Evolutionary conservation across 2,797 vertebrate species (phyloP), one percentile per base, ranked within the genome.

Genomic region (Gymnodraco acuticeps): DNA sequence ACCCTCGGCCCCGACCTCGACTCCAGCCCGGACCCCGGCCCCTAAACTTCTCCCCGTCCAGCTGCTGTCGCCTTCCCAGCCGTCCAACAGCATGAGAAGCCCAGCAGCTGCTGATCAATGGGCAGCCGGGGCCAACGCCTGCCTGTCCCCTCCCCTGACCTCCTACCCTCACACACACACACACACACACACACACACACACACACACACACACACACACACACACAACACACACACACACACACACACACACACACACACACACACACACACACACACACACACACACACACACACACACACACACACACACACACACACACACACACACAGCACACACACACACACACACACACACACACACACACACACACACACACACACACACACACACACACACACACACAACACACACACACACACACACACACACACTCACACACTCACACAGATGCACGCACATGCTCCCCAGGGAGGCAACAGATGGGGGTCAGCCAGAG

Each of bases 21-120:
- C 75, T 70, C 27, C 27, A 27, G 27, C 27, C 27, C 75, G 58
- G 47, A 52, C 72, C 62, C 54, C 51, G 27, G 4, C 27, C 27
- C 27, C 27, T 27, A 5, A 27, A 27, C 87, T 87, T 86, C 79
- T 82, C 73, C 81, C 78, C 56, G 62, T 75, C 92, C 92, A 92
- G 92, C 93, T 93, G 93, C 92, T 91, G 89, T 89, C 85, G 90
- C 88, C 91, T 91, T 91, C 91, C 87, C 93, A 91, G 89, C 89
- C 87, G 87, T 86, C 91, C 90, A 71, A 84, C 92, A 92, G 92
- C 93, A 92, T 94, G 94, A 94, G 93, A 95, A 94, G 90, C 84
- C 87, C 31, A 91, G 93, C 95, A 96, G 95, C 95, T 96, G 95
- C 94, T 95, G 89, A 92, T 93, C 92, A 92, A 93, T 93, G 93